Conservation (phyloP, 2,888 invertebrate genomes). For the Drosophila cyrtoloma region DNA sequence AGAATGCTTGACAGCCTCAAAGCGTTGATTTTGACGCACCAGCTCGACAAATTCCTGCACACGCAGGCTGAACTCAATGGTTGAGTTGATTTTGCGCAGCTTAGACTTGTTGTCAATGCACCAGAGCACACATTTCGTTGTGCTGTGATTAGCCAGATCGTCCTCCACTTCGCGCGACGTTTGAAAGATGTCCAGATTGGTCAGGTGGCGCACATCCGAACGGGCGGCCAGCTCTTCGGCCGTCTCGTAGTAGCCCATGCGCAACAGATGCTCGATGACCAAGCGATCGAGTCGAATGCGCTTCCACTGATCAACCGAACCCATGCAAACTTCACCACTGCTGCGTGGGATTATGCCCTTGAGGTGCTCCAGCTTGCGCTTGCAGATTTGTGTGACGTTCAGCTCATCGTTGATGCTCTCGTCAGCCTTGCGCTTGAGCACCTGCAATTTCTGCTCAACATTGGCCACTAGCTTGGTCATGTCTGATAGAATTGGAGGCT, state of each 20-base stretch:
- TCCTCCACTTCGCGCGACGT: slow-evolving; percentile 94
- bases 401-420: slow-evolving; percentile 97
- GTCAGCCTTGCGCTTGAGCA: slow-evolving; percentile 96
- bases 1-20: slow-evolving; percentile 98
- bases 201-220: slow-evolving; percentile 92
- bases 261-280: slow-evolving; percentile 97
- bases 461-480: slow-evolving; percentile 93
- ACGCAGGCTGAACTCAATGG: slow-evolving; percentile 95
- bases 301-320: slow-evolving; percentile 84
- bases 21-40: slow-evolving; percentile 92
- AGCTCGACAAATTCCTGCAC: slow-evolving; percentile 96
- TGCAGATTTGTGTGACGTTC: slow-evolving; percentile 95
- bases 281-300: slow-evolving; percentile 91
- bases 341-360: slow-evolving; percentile 85
- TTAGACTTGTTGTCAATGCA: slow-evolving; percentile 98
- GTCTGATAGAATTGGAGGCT: slow-evolving; percentile 87
- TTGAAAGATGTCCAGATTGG: slow-evolving; percentile 95
- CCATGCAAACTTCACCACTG: slow-evolving; percentile 82
- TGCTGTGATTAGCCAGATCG: slow-evolving; percentile 92
- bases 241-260: slow-evolving; percentile 97
- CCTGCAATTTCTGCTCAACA: slow-evolving; percentile 95
- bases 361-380: slow-evolving; percentile 95
- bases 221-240: slow-evolving; percentile 94
- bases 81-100: slow-evolving; percentile 96
- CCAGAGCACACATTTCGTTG: slow-evolving; percentile 96